Evolutionary conservation across 2,113 vertebrate genomes (phyloP).

Genomic region (Pteropus alecto): DNA sequence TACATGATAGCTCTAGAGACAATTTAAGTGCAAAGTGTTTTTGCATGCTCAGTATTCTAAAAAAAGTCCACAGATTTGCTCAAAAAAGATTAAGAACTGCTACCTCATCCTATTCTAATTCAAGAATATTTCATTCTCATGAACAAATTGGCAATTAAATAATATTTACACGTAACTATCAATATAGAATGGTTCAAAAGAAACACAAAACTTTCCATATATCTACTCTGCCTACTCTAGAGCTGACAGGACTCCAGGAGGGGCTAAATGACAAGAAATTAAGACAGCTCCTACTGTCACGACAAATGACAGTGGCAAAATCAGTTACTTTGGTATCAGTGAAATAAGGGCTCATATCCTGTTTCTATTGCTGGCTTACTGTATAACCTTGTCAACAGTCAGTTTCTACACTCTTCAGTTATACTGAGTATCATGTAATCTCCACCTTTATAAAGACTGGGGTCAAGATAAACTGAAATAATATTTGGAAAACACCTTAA

Average conservation of each 20-base stretch:
- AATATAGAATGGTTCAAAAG: neutral
- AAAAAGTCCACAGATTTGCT: neutral
- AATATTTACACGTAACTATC: neutral
- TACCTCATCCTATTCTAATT: neutral
- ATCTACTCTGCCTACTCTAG: neutral
- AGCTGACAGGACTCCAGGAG: neutral
- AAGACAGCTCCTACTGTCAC: neutral
- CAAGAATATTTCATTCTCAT: neutral
- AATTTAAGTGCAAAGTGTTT: neutral
- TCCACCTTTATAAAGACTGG: neutral
- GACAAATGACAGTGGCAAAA: neutral
- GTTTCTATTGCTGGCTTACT: neutral
- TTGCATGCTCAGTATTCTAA: neutral
- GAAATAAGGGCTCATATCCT: neutral
- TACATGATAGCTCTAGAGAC: neutral
- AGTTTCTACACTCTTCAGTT: neutral
- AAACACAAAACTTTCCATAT: neutral
- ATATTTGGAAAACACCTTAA: neutral
- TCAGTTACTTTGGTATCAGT: neutral
- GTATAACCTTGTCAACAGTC: neutral
- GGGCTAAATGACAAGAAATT: neutral
- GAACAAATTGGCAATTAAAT: neutral
- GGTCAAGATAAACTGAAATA: neutral
- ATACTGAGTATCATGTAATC: neutral
- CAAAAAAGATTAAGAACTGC: neutral